Percentiles rank a stretch among this genome's conserved stretches.
These are phyloP conservation scores for Nasonovia ribisnigri DNA, from an alignment of 2,888 invertebrate genomes.

Conservation along the genomic window DNA sequence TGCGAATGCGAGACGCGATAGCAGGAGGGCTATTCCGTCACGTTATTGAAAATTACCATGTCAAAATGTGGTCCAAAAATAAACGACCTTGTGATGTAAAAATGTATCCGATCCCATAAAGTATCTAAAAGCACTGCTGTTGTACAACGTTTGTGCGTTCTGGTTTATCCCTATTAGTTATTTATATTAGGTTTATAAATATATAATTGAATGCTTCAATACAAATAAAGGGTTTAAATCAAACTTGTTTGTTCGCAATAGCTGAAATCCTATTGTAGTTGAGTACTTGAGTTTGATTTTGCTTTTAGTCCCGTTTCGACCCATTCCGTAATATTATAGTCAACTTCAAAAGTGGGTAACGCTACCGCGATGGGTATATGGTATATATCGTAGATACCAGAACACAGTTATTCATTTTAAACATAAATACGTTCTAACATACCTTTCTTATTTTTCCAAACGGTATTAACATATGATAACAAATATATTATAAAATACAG, in stretches of 20 bases:
- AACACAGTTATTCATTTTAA: background rate
- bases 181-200: background rate
- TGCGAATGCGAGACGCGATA: background rate
- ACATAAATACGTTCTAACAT: background rate
- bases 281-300: background rate
- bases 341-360: background rate
- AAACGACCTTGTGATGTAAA: background rate
- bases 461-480: background rate
- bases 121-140: background rate
- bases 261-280: background rate
- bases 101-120: background rate
- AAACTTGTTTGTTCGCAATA: background rate
- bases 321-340: background rate
- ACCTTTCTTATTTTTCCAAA: background rate
- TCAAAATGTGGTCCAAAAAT: background rate
- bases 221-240: background rate
- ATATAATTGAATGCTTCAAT: background rate
- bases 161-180: background rate
- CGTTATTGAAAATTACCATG: background rate
- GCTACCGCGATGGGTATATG: background rate
- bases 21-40: background rate
- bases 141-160: background rate
- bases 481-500: background rate
- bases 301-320: background rate
- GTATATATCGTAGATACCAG: background rate